These are phyloP conservation scores for Dyspetes luteomarginatus DNA, from an alignment of 2,888 invertebrate genomes.

Conservation along the genomic window DNA sequence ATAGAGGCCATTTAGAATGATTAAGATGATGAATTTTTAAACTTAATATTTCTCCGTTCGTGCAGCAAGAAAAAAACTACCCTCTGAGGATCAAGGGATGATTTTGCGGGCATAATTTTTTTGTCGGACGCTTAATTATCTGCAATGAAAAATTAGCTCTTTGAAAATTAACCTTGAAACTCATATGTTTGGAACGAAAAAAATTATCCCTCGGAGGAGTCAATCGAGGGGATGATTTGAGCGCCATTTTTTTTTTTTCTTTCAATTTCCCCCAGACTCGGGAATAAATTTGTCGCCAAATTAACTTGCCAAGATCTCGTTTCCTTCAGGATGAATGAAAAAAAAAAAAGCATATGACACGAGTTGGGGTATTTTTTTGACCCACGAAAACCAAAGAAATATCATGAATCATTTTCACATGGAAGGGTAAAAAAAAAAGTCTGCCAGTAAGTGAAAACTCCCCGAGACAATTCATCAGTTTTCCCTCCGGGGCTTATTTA, in stretches of 20 bases:
- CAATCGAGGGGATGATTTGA: no score
- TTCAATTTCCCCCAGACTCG: neutral
- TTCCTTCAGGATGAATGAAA: neutral
- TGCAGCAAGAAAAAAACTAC: neutral
- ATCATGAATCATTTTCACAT: conserved; percentile 19
- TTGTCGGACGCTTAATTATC: no score
- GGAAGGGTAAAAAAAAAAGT: no score
- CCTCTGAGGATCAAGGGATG: neutral
- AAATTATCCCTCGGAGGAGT: no score
- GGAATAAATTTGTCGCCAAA: conserved; percentile 2
- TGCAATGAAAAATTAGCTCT: no score
- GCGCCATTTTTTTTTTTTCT: neutral
- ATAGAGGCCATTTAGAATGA: neutral
- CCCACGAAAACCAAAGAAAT: neutral
- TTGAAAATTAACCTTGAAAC: no score
- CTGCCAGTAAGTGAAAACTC: neutral
- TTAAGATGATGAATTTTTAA: neutral
- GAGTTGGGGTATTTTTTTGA: conserved; percentile 2
- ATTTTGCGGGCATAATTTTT: no score
- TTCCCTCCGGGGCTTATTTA: neutral
- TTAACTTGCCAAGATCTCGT: conserved; percentile 3
- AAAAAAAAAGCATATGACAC: neutral
- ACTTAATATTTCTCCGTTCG: no score
- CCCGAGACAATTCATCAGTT: conserved; percentile 14
- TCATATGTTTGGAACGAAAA: no score